phyloP scores from a whole-genome alignment of 2,113 vertebrate species.

The Gnathonemus echidnorhynchus region DNA sequence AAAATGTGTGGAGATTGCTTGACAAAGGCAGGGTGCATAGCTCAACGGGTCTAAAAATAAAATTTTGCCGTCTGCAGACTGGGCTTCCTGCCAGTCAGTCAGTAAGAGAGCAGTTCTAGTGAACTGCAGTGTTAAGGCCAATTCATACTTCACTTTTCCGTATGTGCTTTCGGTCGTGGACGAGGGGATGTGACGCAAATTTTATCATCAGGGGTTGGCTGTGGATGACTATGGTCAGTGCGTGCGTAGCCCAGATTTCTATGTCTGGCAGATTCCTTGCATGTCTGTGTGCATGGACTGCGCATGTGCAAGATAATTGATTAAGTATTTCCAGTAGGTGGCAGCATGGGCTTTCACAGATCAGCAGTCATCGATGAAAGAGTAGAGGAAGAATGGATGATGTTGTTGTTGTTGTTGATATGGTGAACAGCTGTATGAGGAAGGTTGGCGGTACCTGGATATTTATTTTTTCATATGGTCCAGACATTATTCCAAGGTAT shows the following conservation, averaged over 20 bases:
- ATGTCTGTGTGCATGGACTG: not conserved
- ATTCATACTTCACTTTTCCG: not conserved
- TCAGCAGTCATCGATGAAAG: not conserved
- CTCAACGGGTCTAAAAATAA: not conserved
- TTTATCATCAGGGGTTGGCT: not conserved
- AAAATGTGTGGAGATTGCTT: not conserved
- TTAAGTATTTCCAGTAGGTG: not conserved
- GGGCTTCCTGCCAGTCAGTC: not conserved
- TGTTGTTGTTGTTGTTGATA: too few species aligned
- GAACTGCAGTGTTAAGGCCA: not conserved
- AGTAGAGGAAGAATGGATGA: not conserved
- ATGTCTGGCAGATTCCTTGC: not conserved
- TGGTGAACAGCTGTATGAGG: not conserved
- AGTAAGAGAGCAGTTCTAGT: not conserved
- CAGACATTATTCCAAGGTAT: not conserved
- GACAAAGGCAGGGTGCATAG: not conserved
- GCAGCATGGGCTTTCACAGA: not conserved
- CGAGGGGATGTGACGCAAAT: not conserved
- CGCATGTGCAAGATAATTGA: not conserved
- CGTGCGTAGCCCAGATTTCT: not conserved
- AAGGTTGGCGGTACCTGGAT: not conserved
- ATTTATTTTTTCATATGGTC: not conserved
- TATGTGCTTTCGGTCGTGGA: not conserved
- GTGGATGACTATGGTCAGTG: not conserved
- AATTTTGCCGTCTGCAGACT: not conserved